Base-by-base conservation (phyloP, 1,140 invertebrate species). In the Pachypsylla venusta region DNA sequence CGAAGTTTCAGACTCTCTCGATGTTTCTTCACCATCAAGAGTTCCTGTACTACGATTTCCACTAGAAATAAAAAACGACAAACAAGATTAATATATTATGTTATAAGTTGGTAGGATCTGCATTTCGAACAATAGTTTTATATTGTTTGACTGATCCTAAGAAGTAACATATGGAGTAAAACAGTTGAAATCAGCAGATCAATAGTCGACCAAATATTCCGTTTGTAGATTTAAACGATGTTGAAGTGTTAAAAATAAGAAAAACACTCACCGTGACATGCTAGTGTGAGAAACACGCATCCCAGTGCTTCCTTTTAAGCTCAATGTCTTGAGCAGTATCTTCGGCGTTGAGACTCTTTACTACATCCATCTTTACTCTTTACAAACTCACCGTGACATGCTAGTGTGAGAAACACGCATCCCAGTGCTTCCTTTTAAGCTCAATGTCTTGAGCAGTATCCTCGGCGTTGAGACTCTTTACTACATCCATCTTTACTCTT, bases 381-480 rank as follows among this genome's bases (percentile, higher is more conserved):
- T n/a, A n/a, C n/a, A n/a, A n/a, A 71, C 66, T 68, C 69, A 72
- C 74, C 74, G 71, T 57, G 71, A 65, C 65, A 75, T 73, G 61
- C 67, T 70, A n/a, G 75, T 70, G 3, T 73, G 80, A 68, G 70
- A 74, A 58, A 69, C 64, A 53, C 76, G 72, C 28, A 79, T 68
- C 54, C 72, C 77, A 64, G 80, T 84, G n/a, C n/a, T 16, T 87
- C 87, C 68, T 89, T 85, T 61, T 92, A 76, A 66, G 88, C 95
- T 61, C 98, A 80, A 77, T 98, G 95, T 54, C 94, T 75, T 20
- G 94, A 98, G 73, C 95, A 98, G 73, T 83, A 98, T 5, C 95
- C 95, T 61, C 93, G 78, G 30, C 94, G 76, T 74, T 98, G 95
- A 66, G 93, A 97, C 77, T 99, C 95, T 76, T 98, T 98, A n/a